Base-by-base conservation (phyloP, 2,888 invertebrate species). In the Mythimna albipuncta region DNA sequence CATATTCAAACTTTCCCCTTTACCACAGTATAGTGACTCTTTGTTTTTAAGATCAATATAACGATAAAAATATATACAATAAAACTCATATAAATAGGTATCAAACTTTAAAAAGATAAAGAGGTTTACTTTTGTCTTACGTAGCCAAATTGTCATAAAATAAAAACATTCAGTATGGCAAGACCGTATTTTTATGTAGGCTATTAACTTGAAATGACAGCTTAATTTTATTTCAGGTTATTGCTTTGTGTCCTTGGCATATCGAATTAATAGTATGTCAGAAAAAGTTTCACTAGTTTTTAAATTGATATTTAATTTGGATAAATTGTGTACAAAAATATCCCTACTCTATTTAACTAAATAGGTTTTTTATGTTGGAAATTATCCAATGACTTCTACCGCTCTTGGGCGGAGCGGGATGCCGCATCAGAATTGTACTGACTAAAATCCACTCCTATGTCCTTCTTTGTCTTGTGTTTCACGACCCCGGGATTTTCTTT, bases 101-200 rank as follows among this genome's bases (percentile, higher is more conserved):
- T 13, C 19, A 52, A 52, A 13, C 44, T 72, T 47, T 50, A 26
- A 70, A 57, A 59, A 58, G 19, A 72, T 44, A 69, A 57, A 64
- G 19, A 50, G 32, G 9, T 54, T 71, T 71, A 75, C 64, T 86
- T 69, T 82, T 77, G 77, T 81, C 77, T 80, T 67, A 57, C 78
- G 67, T 77, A 74, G 69, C 76, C 55, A 73, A 2, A 65, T 63
- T 80, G 76, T 80, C 85, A 64, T 87, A 87, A 89, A 85, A 68
- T 41, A 58, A 32, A 59, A 75, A 70, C 58, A 81, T 79, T 86
- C 64, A 81, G 81, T 79, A 79, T 69, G 75, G 57, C 69, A 79
- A 72, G 64, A 72, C 70, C 79, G 79, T 81, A 83, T 72, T 81
- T 87, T 84, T 86, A 86, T 86, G 78, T 80, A 47, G 74, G 16